A percentile compares a stretch with the other conserved stretches of the same genome.
These are phyloP conservation scores for Chironex yamaguchii DNA, from an alignment of 30 jellyfish, hydroid and myxozoan genomes.

Conservation along the genomic window DNA sequence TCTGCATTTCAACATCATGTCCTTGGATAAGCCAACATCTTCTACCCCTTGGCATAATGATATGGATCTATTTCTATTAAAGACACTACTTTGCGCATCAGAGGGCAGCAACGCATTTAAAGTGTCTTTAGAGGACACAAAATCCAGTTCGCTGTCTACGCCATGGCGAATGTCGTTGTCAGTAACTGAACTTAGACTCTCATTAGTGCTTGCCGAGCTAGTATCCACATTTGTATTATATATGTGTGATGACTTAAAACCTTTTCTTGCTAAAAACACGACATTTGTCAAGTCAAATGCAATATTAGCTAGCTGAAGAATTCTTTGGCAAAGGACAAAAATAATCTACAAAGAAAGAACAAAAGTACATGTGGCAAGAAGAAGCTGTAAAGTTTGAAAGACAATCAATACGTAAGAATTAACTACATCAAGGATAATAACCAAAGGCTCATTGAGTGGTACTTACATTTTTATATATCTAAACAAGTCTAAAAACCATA, in stretches of 20 bases:
- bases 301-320: conserved; percentile 73
- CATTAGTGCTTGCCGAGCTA: no score
- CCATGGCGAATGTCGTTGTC: no score
- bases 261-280: conserved; percentile 35
- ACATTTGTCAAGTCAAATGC: conserved; percentile 56
- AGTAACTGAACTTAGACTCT: no score
- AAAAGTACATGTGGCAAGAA: neutral
- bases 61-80: neutral
- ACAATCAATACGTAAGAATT: neutral
- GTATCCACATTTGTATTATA: no score
- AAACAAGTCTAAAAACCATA: neutral
- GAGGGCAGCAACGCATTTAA: no score
- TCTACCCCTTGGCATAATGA: neutral
- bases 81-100: no score
- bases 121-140: no score
- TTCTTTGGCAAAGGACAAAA: conserved; percentile 73
- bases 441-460: neutral
- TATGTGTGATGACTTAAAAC: neutral
- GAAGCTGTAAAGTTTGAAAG: neutral
- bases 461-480: no score
- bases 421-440: neutral
- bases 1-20: neutral
- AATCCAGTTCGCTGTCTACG: no score
- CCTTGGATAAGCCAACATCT: neutral
- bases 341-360: conserved; percentile 63